phyloP scores from a whole-genome alignment of 1,140 invertebrate genomes.

The Diachasma alloeum region DNA sequence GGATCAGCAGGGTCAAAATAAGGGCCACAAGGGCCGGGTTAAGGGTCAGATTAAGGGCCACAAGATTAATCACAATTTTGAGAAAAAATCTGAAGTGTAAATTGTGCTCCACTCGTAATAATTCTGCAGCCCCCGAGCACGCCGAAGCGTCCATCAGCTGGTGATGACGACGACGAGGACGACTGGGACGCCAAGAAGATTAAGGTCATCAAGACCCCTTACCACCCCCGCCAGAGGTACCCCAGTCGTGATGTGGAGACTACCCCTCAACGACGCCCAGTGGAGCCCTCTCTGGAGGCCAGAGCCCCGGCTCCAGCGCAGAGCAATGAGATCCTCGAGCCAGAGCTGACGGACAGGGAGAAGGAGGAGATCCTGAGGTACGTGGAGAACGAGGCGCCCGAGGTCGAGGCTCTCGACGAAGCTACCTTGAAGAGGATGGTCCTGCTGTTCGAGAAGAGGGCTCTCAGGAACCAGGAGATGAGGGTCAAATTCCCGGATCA shows the following conservation, averaged over 20 bases:
- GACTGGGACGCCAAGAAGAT: constrained; percentile 65
- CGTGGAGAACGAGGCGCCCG: constrained; percentile 81
- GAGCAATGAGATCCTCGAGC: constrained; percentile 67
- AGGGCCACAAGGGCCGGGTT: too few species aligned
- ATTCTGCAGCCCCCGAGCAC: constrained; percentile 76
- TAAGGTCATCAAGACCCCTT: constrained; percentile 61
- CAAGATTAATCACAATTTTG: too few species aligned
- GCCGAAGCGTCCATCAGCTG: constrained; percentile 73
- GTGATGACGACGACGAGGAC: constrained; percentile 73
- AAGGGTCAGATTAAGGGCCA: too few species aligned
- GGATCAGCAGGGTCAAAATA: too few species aligned
- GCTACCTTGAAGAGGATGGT: constrained; percentile 87
- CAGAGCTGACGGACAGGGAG: constrained; percentile 76
- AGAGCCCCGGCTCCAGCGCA: constrained; percentile 60
- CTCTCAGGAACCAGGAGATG: constrained; percentile 96
- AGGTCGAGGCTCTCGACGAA: constrained; percentile 87
- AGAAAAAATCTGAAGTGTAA: too few species aligned
- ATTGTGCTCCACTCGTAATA: too few species aligned
- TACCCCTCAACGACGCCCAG: constrained; percentile 62
- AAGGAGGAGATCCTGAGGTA: constrained; percentile 82
- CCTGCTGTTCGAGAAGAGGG: constrained; percentile 92
- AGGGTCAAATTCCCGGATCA: constrained; percentile 97
- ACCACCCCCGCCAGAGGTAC: constrained; percentile 58
- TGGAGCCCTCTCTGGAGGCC: constrained; percentile 64
- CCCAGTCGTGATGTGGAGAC: constrained; percentile 44